Evolutionary conservation across 2,888 invertebrate genomes (phyloP).

Genomic region (Cephus pulcher): DNA sequence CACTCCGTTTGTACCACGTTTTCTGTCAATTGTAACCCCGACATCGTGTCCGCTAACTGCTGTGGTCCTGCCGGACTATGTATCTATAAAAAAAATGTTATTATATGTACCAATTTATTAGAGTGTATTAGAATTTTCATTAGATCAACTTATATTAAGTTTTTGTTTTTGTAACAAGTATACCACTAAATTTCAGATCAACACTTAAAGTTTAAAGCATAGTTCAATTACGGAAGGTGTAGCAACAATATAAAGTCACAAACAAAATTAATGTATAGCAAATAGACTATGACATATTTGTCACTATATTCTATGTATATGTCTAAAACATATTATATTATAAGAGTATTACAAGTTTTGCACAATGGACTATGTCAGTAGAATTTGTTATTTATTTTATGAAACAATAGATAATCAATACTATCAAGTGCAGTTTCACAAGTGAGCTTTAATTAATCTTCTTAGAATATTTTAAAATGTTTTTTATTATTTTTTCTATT

Average conservation of each 20-base stretch:
- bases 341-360: too few relatives aligned
- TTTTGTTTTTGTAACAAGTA: too few relatives aligned
- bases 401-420: neutral
- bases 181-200: too few relatives aligned
- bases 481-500: too few relatives aligned
- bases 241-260: neutral
- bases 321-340: too few relatives aligned
- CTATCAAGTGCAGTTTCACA: neutral
- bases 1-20: conserved; percentile 58
- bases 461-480: neutral
- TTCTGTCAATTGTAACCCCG: conserved; percentile 59
- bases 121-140: neutral
- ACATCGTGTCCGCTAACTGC: conserved; percentile 60
- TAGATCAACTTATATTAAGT: too few relatives aligned
- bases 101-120: neutral
- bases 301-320: too few relatives aligned
- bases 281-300: neutral
- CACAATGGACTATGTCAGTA: neutral
- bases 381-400: neutral
- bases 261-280: neutral
- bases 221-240: too few relatives aligned
- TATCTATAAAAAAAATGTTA: conserved; percentile 40
- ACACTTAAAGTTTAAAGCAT: too few relatives aligned
- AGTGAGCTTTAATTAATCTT: neutral
- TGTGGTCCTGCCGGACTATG: conserved; percentile 62